phyloP scores from a whole-genome alignment of 2,797 vertebrate species.

The Decapterus maruadsi region DNA sequence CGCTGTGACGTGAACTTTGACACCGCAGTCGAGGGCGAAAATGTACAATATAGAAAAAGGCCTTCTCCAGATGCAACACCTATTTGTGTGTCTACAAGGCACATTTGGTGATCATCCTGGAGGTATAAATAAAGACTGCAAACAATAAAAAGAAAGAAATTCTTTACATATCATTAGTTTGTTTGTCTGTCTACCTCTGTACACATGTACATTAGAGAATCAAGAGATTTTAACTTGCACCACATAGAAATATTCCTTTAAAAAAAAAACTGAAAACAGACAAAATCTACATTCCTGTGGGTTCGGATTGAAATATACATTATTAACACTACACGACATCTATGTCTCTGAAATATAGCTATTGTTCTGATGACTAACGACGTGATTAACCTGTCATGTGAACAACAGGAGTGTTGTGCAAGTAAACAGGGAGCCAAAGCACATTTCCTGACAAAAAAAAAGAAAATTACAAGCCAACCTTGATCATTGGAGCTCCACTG shows the following conservation, averaged over 20 bases:
- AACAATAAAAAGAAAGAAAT: conserved; percentile 59
- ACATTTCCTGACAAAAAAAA: conserved; percentile 24
- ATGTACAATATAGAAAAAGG: conserved; percentile 63
- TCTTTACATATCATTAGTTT: conserved; percentile 57
- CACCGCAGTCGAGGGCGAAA: conserved; percentile 55
- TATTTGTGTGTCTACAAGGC: conserved; percentile 83
- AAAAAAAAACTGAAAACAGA: conserved; percentile 33
- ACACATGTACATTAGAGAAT: conserved; percentile 76
- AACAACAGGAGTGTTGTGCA: conserved; percentile 37
- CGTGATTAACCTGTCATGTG: conserved; percentile 24
- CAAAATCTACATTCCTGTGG: conserved; percentile 74
- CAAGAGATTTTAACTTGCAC: conserved; percentile 59
- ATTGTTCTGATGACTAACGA: conserved; percentile 28
- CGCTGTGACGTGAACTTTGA: conserved; percentile 51
- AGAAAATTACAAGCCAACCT: background rate
- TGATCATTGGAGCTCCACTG: conserved; percentile 1
- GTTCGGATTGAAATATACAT: conserved; percentile 66
- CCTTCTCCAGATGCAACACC: conserved; percentile 81
- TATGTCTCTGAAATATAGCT: conserved; percentile 30
- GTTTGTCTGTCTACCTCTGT: conserved; percentile 74
- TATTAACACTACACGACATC: conserved; percentile 43
- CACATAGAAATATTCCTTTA: conserved; percentile 60
- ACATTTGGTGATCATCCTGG: conserved; percentile 83
- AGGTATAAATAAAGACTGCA: conserved; percentile 82
- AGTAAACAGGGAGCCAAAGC: conserved; percentile 33